Evolutionary conservation across 2,113 vertebrate genomes (phyloP).

Genomic region (Pelmatolapia mariae): DNA sequence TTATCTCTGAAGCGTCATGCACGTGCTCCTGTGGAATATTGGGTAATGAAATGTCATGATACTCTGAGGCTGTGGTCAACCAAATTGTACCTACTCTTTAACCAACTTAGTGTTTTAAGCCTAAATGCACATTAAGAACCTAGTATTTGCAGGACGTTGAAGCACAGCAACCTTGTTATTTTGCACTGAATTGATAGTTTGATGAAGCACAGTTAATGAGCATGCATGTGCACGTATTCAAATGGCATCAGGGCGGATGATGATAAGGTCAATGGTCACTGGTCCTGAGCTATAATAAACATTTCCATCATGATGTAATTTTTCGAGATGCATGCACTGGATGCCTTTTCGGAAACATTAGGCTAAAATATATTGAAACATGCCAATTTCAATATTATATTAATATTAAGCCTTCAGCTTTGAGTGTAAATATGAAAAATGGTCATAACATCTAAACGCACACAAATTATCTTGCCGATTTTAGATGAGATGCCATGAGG

Average conservation of each 20-base stretch:
- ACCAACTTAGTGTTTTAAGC: background rate
- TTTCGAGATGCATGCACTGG: background rate
- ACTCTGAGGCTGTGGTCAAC: background rate
- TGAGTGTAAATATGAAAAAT: background rate
- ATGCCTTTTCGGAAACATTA: background rate
- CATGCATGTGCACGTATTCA: background rate
- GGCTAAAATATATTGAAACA: background rate
- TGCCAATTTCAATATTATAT: background rate
- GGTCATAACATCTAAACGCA: background rate
- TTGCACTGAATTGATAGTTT: background rate
- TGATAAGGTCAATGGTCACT: background rate
- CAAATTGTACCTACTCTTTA: background rate
- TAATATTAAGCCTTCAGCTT: background rate
- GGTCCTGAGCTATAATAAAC: background rate
- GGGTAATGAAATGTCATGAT: background rate
- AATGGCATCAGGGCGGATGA: background rate
- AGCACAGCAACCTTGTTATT: background rate
- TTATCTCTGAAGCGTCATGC: background rate
- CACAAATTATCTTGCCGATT: background rate
- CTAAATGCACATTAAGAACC: background rate
- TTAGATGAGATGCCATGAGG: background rate
- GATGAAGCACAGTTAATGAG: background rate
- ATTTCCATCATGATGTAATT: background rate
- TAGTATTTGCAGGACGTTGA: background rate
- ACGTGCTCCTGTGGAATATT: background rate